A percentile compares a stretch with the other conserved stretches of the same genome.
phyloP scores from a whole-genome alignment of 2,113 vertebrate genomes.

The Ceyx melanurus region DNA sequence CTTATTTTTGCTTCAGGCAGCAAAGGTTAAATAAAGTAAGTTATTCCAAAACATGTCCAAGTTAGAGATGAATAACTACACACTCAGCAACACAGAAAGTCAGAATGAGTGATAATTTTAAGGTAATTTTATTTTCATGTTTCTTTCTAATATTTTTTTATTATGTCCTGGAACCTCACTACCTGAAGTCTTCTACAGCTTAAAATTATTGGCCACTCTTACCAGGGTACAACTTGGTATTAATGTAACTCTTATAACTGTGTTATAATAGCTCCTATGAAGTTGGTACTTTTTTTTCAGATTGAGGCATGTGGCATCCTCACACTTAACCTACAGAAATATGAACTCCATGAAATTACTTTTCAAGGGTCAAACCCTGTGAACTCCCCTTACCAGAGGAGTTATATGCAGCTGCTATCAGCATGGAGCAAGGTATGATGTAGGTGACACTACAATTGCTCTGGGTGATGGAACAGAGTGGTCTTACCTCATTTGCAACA shows the following conservation, averaged over 20 bases:
- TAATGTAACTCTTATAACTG: neutral
- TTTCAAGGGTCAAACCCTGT: neutral
- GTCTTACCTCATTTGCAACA: neutral
- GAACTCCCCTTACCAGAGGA: neutral
- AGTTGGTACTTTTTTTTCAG: neutral
- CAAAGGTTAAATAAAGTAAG: neutral
- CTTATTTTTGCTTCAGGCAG: neutral
- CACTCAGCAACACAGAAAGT: neutral
- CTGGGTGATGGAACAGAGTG: neutral
- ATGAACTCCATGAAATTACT: neutral
- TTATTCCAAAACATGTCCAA: neutral
- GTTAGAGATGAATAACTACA: neutral
- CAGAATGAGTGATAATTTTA: neutral
- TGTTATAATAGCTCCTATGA: neutral
- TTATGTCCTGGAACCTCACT: neutral
- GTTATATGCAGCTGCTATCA: neutral
- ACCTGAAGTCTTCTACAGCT: neutral
- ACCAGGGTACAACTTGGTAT: neutral
- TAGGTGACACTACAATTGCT: neutral
- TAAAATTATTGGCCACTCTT: neutral
- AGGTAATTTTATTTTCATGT: neutral
- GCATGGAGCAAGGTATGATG: neutral
- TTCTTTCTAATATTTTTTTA: neutral
- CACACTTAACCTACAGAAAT: neutral
- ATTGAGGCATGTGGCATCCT: neutral